A percentile compares a stretch with the other conserved stretches of the same genome.
These are phyloP conservation scores for Chrysomallon squamiferum DNA, from an alignment of 1,140 invertebrate species.

Conservation along the genomic window DNA sequence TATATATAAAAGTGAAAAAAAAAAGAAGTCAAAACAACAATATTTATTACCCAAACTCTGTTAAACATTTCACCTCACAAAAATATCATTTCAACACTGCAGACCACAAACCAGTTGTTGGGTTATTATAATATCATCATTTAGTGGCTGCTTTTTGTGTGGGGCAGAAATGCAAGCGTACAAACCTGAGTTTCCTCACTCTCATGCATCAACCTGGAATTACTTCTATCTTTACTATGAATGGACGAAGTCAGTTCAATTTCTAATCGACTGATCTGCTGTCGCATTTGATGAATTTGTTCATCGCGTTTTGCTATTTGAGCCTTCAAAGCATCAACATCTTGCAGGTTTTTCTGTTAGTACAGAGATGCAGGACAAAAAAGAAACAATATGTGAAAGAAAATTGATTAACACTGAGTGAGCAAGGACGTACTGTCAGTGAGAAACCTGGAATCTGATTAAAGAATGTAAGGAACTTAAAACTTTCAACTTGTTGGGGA, in stretches of 20 bases:
- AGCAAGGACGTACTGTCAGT: not conserved
- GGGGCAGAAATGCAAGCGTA: no score
- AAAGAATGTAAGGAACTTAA: not conserved
- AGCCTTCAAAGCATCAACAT: constrained; percentile 29
- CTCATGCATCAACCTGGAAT: constrained; percentile 18
- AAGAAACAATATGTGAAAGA: not conserved
- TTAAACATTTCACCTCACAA: no score
- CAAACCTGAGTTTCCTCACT: constrained; percentile 32
- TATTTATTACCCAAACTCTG: no score
- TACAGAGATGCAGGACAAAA: not conserved
- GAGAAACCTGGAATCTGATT: not conserved
- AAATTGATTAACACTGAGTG: not conserved
- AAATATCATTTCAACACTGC: no score
- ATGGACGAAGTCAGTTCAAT: constrained; percentile 37
- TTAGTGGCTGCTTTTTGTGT: no score
- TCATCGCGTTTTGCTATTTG: constrained; percentile 28
- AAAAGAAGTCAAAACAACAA: no score
- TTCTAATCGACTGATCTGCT: constrained; percentile 31
- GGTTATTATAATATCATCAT: no score
- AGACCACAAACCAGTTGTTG: no score
- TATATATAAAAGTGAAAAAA: no score
- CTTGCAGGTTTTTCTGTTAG: constrained; percentile 40
- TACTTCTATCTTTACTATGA: constrained; percentile 26
- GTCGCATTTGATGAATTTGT: constrained; percentile 36
- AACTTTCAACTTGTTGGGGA: no score